These are phyloP conservation scores for Chloroclystis v-ata DNA, from an alignment of 2,888 invertebrate species.

Conservation along the genomic window DNA sequence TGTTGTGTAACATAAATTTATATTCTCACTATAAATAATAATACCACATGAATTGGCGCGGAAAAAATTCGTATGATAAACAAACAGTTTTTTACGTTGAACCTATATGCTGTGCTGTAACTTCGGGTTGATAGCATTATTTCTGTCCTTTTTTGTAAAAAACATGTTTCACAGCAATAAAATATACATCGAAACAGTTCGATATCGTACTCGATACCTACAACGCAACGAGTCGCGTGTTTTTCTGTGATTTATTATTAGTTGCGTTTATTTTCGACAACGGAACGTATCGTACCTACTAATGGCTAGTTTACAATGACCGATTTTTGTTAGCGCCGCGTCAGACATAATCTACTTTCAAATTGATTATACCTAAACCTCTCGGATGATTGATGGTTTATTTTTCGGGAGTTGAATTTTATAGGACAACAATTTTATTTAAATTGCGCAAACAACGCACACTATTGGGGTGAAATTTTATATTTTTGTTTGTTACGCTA, in stretches of 20 bases:
- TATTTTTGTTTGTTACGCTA: too few relatives aligned
- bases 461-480: too few relatives aligned
- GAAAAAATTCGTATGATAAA: too few relatives aligned
- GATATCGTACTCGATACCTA: constrained; percentile 9
- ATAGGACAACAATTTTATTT: background rate
- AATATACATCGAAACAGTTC: constrained; percentile 18
- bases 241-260: constrained; percentile 29
- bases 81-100: too few relatives aligned
- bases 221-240: constrained; percentile 20
- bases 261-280: constrained; percentile 28
- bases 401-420: background rate
- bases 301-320: background rate
- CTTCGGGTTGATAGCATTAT: too few relatives aligned
- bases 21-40: too few relatives aligned
- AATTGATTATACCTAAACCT: background rate
- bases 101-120: too few relatives aligned
- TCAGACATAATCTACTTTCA: background rate
- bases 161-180: constrained; percentile 13
- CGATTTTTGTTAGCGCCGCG: background rate
- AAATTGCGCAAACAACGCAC: too few relatives aligned
- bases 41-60: too few relatives aligned
- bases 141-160: constrained; percentile 2
- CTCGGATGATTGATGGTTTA: background rate
- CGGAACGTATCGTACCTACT: constrained; percentile 6
- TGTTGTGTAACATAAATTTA: too few relatives aligned